Base-by-base conservation (phyloP, 2,797 vertebrate genomes). In the Acropternis orthonyx region DNA sequence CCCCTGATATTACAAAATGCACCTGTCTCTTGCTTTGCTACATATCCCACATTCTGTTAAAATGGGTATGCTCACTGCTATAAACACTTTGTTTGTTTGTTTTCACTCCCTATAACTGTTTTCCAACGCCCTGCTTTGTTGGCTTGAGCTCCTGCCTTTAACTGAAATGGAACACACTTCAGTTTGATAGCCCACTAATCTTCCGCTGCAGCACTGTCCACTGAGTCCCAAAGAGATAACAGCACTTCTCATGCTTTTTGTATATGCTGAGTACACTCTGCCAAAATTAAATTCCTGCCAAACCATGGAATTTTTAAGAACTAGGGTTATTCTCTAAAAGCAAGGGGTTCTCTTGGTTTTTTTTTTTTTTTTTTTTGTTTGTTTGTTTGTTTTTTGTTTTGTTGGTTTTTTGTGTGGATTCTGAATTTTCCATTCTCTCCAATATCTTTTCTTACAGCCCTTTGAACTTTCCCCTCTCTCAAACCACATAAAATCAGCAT, bases 271-370 rank as follows among this genome's bases (percentile, higher is more conserved):
- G n/a, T 26, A 71, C 4, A 12, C 14, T 88, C 63, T 52, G 81
- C 78, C 81, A 92, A 76, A 95, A 71, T 77, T 56, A 65, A 85
- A 85, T 28, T 77, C 65, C 78, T 87, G 46, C 84, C 76, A 89
- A 96, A 39, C 52, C 44, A 41, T 7, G 18, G 65, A 54, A 58
- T 67, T 74, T 72, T 23, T 80, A 80, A 82, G 51, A 95, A 78
- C 21, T 22, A 12, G 13, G 7, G 11, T 6, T 43, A 22, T 71
- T 92, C 76, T 85, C n/a, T 62, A 74, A 82, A 74, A 68, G 63
- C 9, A 67, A 79, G 12, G 12, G 4, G 41, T 61, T 74, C 54
- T 51, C 69, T 72, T 65, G 32, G 36, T 22, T 72, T 75, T 55
- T 62, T 46, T 39, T 39, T 39, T 10, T 39, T 39, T 58, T 46